Base-by-base conservation (phyloP, 1,140 invertebrate species). In the Aphidius ervi region DNA sequence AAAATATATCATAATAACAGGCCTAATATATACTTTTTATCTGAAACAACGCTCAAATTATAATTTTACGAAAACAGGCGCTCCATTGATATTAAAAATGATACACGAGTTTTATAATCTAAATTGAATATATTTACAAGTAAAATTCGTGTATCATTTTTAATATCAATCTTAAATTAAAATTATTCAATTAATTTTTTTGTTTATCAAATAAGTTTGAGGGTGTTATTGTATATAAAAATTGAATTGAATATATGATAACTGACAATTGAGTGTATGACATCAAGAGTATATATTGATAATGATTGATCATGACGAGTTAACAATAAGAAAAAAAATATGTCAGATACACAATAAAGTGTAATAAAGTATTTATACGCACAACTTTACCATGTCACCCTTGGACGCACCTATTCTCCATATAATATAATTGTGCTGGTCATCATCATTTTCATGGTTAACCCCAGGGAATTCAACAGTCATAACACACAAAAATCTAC, bases 301-400 rank as follows among this genome's bases (percentile, higher is more conserved):
- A 59, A 46, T 59, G 58, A 59, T 59, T 59, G 58, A 59, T 59
- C 58, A 16, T 9, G 42, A 10, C 48, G 9, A 9, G 5, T 56
- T 31, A 23, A 9, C 39, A 20, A 16, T 16, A 16, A 7, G 6
- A 5, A 9, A 48, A n/a, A 16, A 39, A 57, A 31, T 57, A 46
- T 57, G 9, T 40, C 45, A 45, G 45, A 23, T 6, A 31, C 6
- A 39, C 42, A 5, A 46, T 6, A 46, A 20, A 56, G 40, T 39
- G 46, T 46, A 37, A 56, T 46, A 56, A 56, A 56, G n/a, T n/a
- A 57, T n/a, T 48, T 8, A 40, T 31, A 2, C 4, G 23, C 23
- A 1, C 2, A 3, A 3, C 4, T 31, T 3, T 31, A 31, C 23
- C 23, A 31, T 31, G 23, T 31, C 23, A 31, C 23, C 23, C 23